These are phyloP conservation scores for Holothuria glaberrima DNA, from an alignment of 35 echinoderm and acorn worm genomes.

Conservation along the genomic window DNA sequence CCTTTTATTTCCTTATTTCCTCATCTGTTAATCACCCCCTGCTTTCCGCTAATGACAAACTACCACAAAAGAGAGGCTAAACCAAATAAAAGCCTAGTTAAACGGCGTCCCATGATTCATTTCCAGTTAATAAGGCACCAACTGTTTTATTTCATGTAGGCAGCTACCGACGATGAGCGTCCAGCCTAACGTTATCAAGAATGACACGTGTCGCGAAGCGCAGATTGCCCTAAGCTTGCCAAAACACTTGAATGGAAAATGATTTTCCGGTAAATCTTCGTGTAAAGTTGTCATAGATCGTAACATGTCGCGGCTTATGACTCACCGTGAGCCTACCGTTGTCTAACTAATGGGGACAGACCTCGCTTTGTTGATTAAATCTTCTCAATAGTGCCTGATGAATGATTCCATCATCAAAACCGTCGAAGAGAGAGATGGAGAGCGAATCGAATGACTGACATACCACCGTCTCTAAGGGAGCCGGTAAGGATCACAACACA, in stretches of 20 bases:
- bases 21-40: no score
- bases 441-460: neutral
- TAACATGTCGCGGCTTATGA: conserved; percentile 40
- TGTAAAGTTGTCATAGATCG: conserved; percentile 42
- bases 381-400: conserved; percentile 21
- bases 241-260: conserved; percentile 50
- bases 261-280: conserved; percentile 41
- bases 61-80: no score
- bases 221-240: conserved; percentile 34
- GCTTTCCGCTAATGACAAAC: no score
- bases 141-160: no score
- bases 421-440: neutral
- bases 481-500: no score
- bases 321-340: conserved; percentile 5
- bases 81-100: no score
- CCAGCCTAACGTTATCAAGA: conserved; percentile 15
- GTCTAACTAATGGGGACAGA: conserved; percentile 42
- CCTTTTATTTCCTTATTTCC: no score
- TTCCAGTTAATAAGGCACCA: no score
- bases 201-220: conserved; percentile 28
- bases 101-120: no score
- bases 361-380: conserved; percentile 51
- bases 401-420: neutral
- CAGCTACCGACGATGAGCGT: no score
- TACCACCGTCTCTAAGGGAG: no score